Conservation (phyloP, 1,140 invertebrate genomes). For the Ostrea edulis region DNA sequence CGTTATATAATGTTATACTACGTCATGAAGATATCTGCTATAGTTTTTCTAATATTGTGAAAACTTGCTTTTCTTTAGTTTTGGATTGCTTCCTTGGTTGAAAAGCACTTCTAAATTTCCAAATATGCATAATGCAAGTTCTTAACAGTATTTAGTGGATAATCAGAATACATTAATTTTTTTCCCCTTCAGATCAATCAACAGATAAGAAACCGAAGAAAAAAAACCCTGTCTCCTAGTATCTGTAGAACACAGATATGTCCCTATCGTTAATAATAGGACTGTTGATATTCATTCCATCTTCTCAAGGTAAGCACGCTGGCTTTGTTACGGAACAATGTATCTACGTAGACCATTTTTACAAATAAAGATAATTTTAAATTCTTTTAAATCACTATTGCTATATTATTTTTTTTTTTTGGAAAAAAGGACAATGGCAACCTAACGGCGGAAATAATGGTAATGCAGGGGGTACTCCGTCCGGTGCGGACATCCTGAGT, state of each 20-base stretch:
- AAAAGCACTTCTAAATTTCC: too few species aligned
- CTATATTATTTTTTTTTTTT: background rate
- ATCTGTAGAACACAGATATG: background rate
- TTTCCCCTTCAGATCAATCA: background rate
- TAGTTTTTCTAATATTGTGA: too few species aligned
- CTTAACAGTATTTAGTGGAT: too few species aligned
- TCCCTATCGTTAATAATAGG: background rate
- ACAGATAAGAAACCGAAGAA: background rate
- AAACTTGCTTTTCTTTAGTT: too few species aligned
- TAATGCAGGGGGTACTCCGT: background rate
- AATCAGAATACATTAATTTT: background rate
- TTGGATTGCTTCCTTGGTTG: too few species aligned
- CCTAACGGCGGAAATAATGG: background rate
- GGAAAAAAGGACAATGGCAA: background rate
- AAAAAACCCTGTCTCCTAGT: background rate
- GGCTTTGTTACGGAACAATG: background rate
- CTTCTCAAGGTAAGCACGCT: background rate
- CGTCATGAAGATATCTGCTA: too few species aligned
- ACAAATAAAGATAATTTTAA: background rate
- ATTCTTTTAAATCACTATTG: background rate
- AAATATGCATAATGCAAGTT: too few species aligned
- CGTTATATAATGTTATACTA: too few species aligned
- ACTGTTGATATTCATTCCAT: background rate
- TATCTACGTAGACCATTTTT: background rate
- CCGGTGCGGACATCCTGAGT: background rate